phyloP scores from a whole-genome alignment of 37 sponge, comb jelly and placozoan genomes.

The Beroe ovata region DNA sequence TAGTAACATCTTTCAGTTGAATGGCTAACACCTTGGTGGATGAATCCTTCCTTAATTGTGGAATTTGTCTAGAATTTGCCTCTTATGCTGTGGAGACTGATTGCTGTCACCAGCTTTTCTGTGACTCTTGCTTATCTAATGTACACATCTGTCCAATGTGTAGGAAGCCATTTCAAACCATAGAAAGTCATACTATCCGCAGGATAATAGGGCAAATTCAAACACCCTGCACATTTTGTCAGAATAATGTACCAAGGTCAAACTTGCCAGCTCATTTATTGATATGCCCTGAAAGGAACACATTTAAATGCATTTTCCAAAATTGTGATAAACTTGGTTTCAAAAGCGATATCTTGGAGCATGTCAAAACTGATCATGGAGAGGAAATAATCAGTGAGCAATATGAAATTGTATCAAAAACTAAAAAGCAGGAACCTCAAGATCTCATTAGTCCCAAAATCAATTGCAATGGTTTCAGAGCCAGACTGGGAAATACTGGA shows the following conservation, averaged over 20 bases:
- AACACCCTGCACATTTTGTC: neutral
- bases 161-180: constrained; percentile 4
- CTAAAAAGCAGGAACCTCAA: no score
- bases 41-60: constrained; percentile 3
- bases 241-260: neutral
- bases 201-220: neutral
- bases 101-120: constrained; percentile 64
- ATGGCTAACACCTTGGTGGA: neutral
- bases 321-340: neutral
- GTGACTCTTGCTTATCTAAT: neutral
- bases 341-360: neutral
- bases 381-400: neutral
- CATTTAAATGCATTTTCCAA: neutral
- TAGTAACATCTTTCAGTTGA: no score
- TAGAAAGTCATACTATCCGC: neutral
- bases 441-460: neutral
- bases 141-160: neutral
- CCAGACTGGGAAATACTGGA: constrained; percentile 30
- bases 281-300: neutral
- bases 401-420: neutral
- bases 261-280: neutral
- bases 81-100: constrained; percentile 12
- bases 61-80: constrained; percentile 3
- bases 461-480: neutral
- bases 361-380: neutral